Evolutionary conservation across 2,888 invertebrate genomes (phyloP), one percentile per base, ranked within the genome.

Genomic region (Aricia artaxerxes): DNA sequence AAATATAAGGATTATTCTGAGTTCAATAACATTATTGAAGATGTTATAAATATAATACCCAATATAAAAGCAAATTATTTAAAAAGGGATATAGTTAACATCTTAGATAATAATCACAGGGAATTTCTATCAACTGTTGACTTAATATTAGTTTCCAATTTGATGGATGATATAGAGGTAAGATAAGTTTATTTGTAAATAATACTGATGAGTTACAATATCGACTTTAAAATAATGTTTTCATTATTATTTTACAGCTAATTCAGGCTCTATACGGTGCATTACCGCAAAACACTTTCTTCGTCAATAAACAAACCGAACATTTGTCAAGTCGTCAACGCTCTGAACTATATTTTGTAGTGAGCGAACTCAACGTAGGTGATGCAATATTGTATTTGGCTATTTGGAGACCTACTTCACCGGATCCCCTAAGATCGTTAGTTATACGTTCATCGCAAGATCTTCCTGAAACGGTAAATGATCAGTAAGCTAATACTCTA

Each of bases 151-250:
- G 82, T 85, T 5, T 81, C 82, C 13, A 82, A 85, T 80, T 79
- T 87, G 16, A 81, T 85, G 6, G 78, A 57, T 24, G 85, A 87
- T 80, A 83, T 85, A 40, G 81, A 81, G 60, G 87, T 88, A 84
- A 84, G 84, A 7, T 31, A 31, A 31, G 9, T 31, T 6, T n/a
- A 1, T 11, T 16, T 57, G 16, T 13, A 57, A 16, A 57, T 57
- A 57, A 57, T 57, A 57, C 53, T 16, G 53, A 57, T 16, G 13
- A 16, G 53, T 16, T 16, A 16, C 16, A 4, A 57, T 16, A 57
- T 13, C 4, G 16, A 0, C 53, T 57, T 49, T 2, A 57, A 13
- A 4, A 13, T 57, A 57, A 57, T 57, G 53, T 57, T 57, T 57
- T 57, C 9, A 24, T 44, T n/a, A 73, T 13, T 72, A 9, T 40